These are phyloP conservation scores for Paracentrotus lividus DNA, from an alignment of 53 echinoderm and acorn worm species.

Conservation along the genomic window DNA sequence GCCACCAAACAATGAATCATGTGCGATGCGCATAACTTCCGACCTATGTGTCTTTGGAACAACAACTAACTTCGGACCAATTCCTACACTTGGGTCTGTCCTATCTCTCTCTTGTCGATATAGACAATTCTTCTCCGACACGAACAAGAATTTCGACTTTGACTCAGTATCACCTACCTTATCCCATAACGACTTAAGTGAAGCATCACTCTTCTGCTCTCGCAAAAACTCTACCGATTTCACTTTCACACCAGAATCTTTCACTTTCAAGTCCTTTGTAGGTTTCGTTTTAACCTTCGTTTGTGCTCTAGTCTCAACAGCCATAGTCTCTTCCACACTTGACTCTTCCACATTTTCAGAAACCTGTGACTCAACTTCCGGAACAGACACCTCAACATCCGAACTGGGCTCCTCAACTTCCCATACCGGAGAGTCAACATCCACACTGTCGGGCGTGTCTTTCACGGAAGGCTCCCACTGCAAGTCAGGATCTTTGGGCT, in stretches of 20 bases:
- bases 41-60: neutral
- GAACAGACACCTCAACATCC: too few species aligned
- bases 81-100: neutral
- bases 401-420: too few species aligned
- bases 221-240: too few species aligned
- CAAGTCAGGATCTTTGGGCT: slow-evolving; percentile 56
- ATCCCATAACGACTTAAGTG: neutral
- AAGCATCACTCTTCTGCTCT: too few species aligned
- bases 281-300: too few species aligned
- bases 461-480: neutral
- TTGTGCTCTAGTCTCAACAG: neutral
- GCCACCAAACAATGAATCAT: neutral
- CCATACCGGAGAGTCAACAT: neutral
- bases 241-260: too few species aligned
- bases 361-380: neutral
- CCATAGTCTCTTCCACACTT: neutral
- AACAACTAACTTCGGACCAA: neutral
- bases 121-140: slow-evolving; percentile 17
- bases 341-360: neutral
- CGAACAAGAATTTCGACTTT: neutral
- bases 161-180: neutral
- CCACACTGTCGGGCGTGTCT: neutral
- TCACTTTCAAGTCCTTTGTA: too few species aligned
- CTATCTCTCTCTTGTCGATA: neutral
- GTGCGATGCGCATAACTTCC: neutral